Evolutionary conservation across 2,113 vertebrate genomes (phyloP).

Genomic region (Lophochroa leadbeateri): DNA sequence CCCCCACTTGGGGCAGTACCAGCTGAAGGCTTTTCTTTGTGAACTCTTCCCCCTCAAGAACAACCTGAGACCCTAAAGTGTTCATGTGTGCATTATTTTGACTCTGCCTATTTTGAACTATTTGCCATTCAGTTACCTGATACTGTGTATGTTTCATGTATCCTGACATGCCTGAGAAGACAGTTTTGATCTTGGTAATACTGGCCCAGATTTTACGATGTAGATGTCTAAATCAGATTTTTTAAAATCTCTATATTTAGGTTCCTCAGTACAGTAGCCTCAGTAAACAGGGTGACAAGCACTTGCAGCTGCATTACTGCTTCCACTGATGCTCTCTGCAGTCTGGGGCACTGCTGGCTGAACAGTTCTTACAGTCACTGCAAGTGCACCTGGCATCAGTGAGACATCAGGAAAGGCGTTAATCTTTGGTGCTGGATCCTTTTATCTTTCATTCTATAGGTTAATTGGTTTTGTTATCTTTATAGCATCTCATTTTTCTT

Average conservation of each 20-base stretch:
- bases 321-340: neutral
- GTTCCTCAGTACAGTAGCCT: neutral
- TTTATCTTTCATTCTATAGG: neutral
- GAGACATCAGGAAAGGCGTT: neutral
- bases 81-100: neutral
- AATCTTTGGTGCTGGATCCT: neutral
- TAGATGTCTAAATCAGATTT: neutral
- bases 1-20: neutral
- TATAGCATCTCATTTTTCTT: neutral
- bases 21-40: neutral
- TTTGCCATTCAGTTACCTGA: neutral
- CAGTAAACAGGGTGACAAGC: neutral
- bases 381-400: neutral
- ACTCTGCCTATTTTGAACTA: neutral
- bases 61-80: neutral
- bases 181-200: neutral
- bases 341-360: neutral
- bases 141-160: neutral
- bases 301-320: neutral
- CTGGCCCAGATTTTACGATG: neutral
- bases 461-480: neutral
- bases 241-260: neutral
- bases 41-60: neutral
- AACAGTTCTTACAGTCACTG: neutral
- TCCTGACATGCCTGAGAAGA: neutral